phyloP scores from a whole-genome alignment of 1,140 invertebrate genomes.

The Trinorchestia longiramus region DNA sequence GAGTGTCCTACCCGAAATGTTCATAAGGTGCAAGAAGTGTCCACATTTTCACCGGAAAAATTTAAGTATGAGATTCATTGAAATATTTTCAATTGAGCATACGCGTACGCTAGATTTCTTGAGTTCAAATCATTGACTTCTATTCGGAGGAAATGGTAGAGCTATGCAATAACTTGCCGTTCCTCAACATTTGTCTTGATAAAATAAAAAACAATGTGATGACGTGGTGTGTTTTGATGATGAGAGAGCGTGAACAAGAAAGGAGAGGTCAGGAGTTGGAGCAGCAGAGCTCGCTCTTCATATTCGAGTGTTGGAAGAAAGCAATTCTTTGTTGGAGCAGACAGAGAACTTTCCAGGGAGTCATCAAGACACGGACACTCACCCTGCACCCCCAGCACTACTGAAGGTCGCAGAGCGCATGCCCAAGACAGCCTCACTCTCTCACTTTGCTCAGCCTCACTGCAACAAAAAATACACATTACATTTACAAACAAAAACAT shows the following conservation, averaged over 20 bases:
- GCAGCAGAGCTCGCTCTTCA: not conserved
- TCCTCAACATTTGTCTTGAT: not conserved
- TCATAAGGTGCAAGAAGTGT: not conserved
- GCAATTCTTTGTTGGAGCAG: not conserved
- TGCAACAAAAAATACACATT: not conserved
- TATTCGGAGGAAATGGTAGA: not conserved
- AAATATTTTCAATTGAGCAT: not conserved
- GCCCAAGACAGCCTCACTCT: conserved; percentile 12
- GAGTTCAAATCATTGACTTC: not conserved
- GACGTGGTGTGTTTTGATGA: not conserved
- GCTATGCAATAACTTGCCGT: not conserved
- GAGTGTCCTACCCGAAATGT: not conserved
- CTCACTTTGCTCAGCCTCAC: conserved; percentile 37
- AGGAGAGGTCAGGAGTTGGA: not conserved
- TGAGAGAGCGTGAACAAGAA: not conserved
- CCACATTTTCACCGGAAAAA: not conserved
- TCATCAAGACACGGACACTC: not conserved
- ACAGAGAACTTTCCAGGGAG: not conserved
- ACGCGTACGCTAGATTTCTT: not conserved
- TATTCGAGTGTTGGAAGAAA: not conserved
- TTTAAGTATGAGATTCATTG: not conserved
- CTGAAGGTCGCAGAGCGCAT: conserved; percentile 43
- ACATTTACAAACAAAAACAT: not conserved
- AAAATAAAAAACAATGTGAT: too few relatives aligned
- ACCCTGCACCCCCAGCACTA: conserved; percentile 45